Evolutionary conservation across 2,797 vertebrate species (phyloP), one percentile per base, ranked within the genome.

Genomic region (Pyrocephalus nanus): DNA sequence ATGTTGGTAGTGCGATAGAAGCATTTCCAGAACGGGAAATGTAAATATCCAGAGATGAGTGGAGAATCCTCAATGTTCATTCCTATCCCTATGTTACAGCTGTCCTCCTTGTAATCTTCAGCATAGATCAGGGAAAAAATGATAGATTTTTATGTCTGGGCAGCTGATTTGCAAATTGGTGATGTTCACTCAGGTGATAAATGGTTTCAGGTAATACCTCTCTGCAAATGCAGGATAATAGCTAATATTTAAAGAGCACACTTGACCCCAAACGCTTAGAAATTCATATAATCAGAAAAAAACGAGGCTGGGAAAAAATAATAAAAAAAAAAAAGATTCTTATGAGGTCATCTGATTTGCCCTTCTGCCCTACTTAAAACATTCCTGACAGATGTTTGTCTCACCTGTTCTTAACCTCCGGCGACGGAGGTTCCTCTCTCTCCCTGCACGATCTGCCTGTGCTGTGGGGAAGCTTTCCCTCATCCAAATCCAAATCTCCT

Each of bases 371-470:
- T 95, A 76, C 71, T 95, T 96, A 58, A 29, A 88, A 84, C 54
- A 29, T 62, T 78, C 51, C 88, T 95, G 94, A 92, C 95, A 95
- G 93, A 90, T 95, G 90, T 96, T 95, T 93, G 86, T 90, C 90
- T 96, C 93, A 96, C 93, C 93, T 96, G 60, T 66, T 95, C 94
- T 95, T 95, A 95, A 96, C 95, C 95, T 93, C 88, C 48, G 48
- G 60, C 11, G 1, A 9, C 8, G 42, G 73, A 95, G 74, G 58
- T 81, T 84, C 74, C 48, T 84, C 92, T 84, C 79, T 65, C 76
- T 75, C 79, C 70, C 58, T 75, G 18, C 76, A 30, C 16, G 38
- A 90, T 53, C 86, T 78, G 36, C 72, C 90, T n/a, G 45, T 60
- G 88, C 86, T 76, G 55, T 5, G 50, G 60, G 64, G 74, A 86